Evolutionary conservation across 2,888 invertebrate genomes (phyloP), one percentile per base, ranked within the genome.

Genomic region (Syrista parreyssii): DNA sequence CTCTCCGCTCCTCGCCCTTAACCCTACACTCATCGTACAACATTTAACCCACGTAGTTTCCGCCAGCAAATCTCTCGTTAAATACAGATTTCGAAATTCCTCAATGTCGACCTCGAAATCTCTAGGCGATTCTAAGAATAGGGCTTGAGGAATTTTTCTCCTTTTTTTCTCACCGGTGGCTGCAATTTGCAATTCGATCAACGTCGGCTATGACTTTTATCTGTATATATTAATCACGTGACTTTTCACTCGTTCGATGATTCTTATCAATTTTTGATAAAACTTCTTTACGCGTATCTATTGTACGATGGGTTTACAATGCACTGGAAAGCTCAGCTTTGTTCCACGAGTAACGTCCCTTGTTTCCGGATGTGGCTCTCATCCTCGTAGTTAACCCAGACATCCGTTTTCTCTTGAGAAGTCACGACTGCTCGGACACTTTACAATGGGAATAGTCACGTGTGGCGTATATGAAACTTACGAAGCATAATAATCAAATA

Each of bases 11-110:
- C 33, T 73, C 73, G 36, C 68, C 12, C 32, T 1, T 33, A 31
- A n/a, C 30, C 73, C 75, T 36, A 68, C 68, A 34, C 77, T 73
- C 74, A 75, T 72, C 68, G n/a, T 31, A 12, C 15, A 11, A 74
- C 30, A 75, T 75, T 71, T 68, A 30, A 35, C 73, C n/a, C 55
- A 71, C 69, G 31, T 15, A 68, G 55, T 72, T 23, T 55, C 55
- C 55, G 9, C 23, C 9, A 23, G 15, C 23, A 23, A 55, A 55
- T 55, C 23, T 55, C 55, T 23, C 55, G 23, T 55, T 55, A 23
- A 55, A 55, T 23, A 23, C 55, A 9, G 15, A 15, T 55, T 55
- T 55, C 55, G 55, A 55, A 55, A 55, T 55, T 55, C 55, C 55
- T 55, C 55, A 55, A 55, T 9, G 55, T 23, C 55, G 55, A 55